phyloP scores from a whole-genome alignment of 2,113 vertebrate species.

The Erinaceus europaeus region DNA sequence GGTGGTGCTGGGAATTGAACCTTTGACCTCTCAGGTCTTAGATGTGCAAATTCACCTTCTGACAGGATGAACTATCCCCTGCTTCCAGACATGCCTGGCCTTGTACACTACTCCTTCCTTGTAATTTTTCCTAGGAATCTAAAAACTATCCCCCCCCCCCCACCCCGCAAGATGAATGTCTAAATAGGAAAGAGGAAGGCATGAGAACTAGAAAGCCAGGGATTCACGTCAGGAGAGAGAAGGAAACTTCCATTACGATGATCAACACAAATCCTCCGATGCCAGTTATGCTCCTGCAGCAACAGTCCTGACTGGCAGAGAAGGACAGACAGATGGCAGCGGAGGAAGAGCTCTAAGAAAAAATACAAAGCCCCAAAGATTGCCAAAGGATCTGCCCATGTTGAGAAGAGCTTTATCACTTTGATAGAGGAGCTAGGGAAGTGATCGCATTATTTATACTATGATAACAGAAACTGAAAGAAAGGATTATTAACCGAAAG shows the following conservation, averaged over 20 bases:
- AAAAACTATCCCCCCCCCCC: background rate
- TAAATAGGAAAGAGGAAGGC: background rate
- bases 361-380: background rate
- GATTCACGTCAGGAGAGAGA: background rate
- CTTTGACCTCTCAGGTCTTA: no score
- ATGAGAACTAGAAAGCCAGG: background rate
- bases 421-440: background rate
- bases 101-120: background rate
- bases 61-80: no score
- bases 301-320: conserved; percentile 19
- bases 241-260: background rate
- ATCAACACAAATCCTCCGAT: conserved; percentile 18
- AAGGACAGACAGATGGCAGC: background rate
- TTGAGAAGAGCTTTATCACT: background rate
- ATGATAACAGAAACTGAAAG: background rate
- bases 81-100: background rate
- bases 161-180: background rate
- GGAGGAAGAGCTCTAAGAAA: background rate
- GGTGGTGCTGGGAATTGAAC: no score
- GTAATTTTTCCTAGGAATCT: background rate
- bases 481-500: background rate
- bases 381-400: background rate
- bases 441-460: background rate
- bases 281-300: background rate
- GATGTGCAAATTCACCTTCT: no score